Evolutionary conservation across 2,797 vertebrate genomes (phyloP).

Genomic region (Eurystomus glaucurus): DNA sequence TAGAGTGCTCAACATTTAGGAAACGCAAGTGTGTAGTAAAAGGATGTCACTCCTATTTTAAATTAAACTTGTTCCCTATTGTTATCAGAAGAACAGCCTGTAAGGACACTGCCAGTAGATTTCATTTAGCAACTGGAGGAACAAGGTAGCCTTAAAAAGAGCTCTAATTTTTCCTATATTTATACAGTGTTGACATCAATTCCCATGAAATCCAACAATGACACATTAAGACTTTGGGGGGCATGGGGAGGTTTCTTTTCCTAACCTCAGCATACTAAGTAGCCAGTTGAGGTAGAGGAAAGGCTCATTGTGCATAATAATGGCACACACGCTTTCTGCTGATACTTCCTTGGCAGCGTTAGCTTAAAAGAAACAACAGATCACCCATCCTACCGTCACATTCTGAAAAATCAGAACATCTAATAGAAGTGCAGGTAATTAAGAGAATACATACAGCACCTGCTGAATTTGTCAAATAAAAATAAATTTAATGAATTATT

Average conservation of each 20-base stretch:
- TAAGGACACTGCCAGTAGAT: background rate
- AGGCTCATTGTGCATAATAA: background rate
- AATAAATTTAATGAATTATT: background rate
- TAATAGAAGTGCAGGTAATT: background rate
- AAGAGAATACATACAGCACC: background rate
- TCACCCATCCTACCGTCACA: background rate
- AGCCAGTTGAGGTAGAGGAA: background rate
- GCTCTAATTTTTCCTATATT: constrained; percentile 3
- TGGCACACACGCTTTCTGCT: background rate
- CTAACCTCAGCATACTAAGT: background rate
- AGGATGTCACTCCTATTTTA: background rate
- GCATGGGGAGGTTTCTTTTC: background rate
- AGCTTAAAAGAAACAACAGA: background rate
- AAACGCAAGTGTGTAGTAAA: background rate
- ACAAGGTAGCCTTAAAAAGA: background rate
- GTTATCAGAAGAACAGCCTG: background rate
- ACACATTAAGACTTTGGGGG: background rate
- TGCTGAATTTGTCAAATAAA: background rate
- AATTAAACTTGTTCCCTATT: background rate
- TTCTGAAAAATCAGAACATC: background rate
- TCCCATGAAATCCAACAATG: background rate
- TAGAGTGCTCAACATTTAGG: background rate
- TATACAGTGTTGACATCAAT: background rate
- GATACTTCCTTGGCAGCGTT: background rate
- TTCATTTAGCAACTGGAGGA: background rate